Evolutionary conservation across 2,113 vertebrate species (phyloP).

Genomic region (Prochilodus magdalenae): DNA sequence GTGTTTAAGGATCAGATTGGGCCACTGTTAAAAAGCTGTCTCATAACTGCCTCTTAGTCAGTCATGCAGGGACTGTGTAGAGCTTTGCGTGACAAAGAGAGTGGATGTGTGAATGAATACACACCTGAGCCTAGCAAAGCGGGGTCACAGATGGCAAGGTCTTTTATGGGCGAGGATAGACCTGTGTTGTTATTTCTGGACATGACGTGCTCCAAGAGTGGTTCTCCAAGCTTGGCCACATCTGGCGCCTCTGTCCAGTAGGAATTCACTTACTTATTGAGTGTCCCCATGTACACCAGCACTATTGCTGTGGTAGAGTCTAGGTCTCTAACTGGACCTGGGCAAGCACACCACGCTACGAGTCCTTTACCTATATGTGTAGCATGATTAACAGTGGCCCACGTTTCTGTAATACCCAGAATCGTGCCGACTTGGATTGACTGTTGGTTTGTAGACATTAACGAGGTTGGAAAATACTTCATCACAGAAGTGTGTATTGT

Average conservation of each 20-base stretch:
- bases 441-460: not conserved
- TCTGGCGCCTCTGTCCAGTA: not conserved
- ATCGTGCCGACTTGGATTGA: not conserved
- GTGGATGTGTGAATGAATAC: not conserved
- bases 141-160: not conserved
- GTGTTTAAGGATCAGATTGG: not conserved
- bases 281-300: no score
- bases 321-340: no score
- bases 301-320: no score
- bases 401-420: not conserved
- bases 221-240: not conserved
- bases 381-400: no score
- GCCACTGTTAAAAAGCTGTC: no score
- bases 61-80: not conserved
- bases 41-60: not conserved
- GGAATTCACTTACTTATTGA: no score
- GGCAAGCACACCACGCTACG: no score
- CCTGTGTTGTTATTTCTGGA: not conserved
- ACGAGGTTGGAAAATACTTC: not conserved
- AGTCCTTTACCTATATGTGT: no score
- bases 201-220: not conserved
- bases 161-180: not conserved
- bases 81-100: not conserved
- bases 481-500: not conserved
- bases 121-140: not conserved